Evolutionary conservation across 2,113 vertebrate species (phyloP).

Genomic region (Motacilla alba): DNA sequence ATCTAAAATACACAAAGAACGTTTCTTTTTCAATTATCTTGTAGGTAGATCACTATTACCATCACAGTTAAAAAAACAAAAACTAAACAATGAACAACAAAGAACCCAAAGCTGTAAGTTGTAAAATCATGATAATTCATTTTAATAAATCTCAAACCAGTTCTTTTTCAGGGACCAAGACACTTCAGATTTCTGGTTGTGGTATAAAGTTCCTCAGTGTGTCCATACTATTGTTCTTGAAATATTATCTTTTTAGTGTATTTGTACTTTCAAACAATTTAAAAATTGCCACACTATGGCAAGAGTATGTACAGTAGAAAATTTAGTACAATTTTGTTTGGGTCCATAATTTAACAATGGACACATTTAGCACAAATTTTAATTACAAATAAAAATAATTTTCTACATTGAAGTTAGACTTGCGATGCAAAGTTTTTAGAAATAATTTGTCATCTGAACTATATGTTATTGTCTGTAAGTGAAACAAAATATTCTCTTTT

Average conservation of each 20-base stretch:
- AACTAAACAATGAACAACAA: neutral
- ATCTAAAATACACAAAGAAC: constrained; percentile 27
- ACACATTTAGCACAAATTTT: neutral
- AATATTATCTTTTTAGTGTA: neutral
- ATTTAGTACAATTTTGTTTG: neutral
- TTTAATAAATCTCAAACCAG: neutral
- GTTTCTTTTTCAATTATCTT: constrained; percentile 7
- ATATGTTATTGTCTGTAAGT: neutral
- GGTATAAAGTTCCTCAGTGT: neutral
- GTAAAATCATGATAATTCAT: neutral
- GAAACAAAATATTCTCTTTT: neutral
- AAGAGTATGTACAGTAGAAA: neutral
- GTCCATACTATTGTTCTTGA: neutral
- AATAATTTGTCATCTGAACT: neutral
- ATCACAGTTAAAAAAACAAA: neutral
- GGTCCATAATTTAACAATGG: neutral
- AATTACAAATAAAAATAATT: constrained; percentile 1
- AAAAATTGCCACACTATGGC: neutral
- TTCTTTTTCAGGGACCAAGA: neutral
- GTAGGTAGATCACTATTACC: neutral
- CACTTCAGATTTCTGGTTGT: neutral
- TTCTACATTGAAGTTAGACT: neutral
- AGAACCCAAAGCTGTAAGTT: neutral
- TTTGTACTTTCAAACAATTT: constrained; percentile 3
- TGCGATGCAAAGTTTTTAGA: neutral